A percentile compares a stretch with the other conserved stretches of the same genome.
These are phyloP conservation scores for Galeopterus variegatus DNA, from an alignment of 2,113 vertebrate genomes.

Conservation along the genomic window DNA sequence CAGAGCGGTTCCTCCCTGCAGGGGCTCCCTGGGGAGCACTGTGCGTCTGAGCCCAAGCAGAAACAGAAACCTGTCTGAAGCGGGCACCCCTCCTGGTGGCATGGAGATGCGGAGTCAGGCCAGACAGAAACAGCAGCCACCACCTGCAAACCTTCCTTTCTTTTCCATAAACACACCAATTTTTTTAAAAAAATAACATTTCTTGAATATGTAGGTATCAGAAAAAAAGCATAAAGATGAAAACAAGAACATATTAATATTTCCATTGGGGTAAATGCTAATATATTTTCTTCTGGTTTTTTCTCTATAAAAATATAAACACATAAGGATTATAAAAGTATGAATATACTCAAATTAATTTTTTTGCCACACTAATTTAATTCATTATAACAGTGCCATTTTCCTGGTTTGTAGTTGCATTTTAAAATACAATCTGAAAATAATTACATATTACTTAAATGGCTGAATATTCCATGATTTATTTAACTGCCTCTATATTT, in stretches of 20 bases:
- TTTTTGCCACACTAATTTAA: background rate
- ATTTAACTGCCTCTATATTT: rapidly evolving
- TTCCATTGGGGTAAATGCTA: rapidly evolving
- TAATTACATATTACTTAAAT: too few species aligned
- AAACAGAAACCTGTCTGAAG: background rate
- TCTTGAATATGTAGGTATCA: background rate
- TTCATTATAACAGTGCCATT: rapidly evolving
- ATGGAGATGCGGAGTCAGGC: background rate
- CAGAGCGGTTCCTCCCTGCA: too few species aligned
- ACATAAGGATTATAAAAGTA: background rate
- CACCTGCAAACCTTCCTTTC: too few species aligned
- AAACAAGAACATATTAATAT: background rate
- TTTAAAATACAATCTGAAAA: background rate
- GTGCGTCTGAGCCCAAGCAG: background rate
- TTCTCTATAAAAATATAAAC: background rate
- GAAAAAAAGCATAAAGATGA: background rate
- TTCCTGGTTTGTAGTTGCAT: background rate
- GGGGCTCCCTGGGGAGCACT: rapidly evolving
- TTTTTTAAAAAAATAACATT: background rate
- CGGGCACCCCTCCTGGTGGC: too few species aligned
- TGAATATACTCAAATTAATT: background rate
- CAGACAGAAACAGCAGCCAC: background rate
- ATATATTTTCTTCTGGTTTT: background rate
- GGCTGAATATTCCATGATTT: background rate
- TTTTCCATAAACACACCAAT: background rate